Percentiles rank a stretch among this genome's conserved stretches.
Evolutionary conservation across 2,113 vertebrate genomes (phyloP).

Genomic region (Pedetes capensis): DNA sequence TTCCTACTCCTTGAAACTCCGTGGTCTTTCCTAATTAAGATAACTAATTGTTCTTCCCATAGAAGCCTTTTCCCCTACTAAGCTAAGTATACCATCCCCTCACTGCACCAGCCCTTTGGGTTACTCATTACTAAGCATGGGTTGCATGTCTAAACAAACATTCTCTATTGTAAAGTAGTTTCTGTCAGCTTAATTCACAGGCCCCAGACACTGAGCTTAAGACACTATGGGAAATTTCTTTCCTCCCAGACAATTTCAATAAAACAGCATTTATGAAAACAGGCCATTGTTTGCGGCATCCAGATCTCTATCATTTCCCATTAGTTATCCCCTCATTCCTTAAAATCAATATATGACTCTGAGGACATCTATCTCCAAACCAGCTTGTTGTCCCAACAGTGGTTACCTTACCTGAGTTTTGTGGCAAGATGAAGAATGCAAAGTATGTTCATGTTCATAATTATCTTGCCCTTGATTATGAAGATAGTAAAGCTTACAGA

Average conservation of each 20-base stretch:
- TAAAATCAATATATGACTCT: not conserved
- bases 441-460: not conserved
- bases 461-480: not conserved
- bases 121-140: not conserved
- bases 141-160: not conserved
- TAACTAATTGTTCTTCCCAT: not conserved
- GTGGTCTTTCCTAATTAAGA: not conserved
- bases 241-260: not conserved
- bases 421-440: not conserved
- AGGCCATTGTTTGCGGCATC: not conserved
- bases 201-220: not conserved
- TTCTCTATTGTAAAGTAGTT: not conserved
- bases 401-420: not conserved
- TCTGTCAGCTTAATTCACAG: not conserved
- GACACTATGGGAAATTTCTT: not conserved
- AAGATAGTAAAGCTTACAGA: not conserved
- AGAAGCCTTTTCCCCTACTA: not conserved
- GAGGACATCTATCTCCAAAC: not conserved
- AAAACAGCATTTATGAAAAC: not conserved
- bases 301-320: not conserved
- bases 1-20: not conserved
- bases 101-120: not conserved
- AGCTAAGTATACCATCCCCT: not conserved
- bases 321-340: not conserved
- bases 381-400: not conserved